Evolutionary conservation across 2,113 vertebrate genomes (phyloP).

Genomic region (Brachypodius melanocephalos): DNA sequence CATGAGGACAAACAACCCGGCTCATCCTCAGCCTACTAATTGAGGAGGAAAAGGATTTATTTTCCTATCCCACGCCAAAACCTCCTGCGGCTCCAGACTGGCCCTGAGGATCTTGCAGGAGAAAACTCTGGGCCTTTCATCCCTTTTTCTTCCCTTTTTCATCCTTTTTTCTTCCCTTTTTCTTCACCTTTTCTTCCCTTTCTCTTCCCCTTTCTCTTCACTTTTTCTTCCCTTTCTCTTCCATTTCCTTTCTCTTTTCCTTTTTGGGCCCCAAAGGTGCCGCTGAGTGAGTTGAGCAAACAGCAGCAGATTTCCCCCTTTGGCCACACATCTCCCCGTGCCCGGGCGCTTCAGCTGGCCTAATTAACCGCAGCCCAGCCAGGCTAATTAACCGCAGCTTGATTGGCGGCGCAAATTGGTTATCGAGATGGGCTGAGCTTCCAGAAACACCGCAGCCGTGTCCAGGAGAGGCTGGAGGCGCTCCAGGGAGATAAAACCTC

Average conservation of each 20-base stretch:
- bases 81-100: neutral
- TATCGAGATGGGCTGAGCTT: neutral
- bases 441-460: fast-evolving
- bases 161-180: fast-evolving
- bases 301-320: neutral
- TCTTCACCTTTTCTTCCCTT: fast-evolving
- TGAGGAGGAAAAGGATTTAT: neutral
- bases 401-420: neutral
- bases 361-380: neutral
- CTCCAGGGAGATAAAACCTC: neutral
- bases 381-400: neutral
- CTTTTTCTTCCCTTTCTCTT: neutral
- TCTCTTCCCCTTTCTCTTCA: fast-evolving
- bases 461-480: neutral
- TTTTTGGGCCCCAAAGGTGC: neutral
- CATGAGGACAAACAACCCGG: fast-evolving
- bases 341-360: neutral
- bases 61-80: neutral
- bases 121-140: neutral
- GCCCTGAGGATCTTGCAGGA: fast-evolving
- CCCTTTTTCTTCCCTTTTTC: no score
- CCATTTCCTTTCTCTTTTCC: neutral
- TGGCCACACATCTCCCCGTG: neutral
- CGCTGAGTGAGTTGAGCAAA: neutral
- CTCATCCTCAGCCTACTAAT: neutral